A percentile compares a stretch with the other conserved stretches of the same genome.
These are phyloP conservation scores for Poecile atricapillus DNA, from an alignment of 2,113 vertebrate genomes.

Conservation along the genomic window DNA sequence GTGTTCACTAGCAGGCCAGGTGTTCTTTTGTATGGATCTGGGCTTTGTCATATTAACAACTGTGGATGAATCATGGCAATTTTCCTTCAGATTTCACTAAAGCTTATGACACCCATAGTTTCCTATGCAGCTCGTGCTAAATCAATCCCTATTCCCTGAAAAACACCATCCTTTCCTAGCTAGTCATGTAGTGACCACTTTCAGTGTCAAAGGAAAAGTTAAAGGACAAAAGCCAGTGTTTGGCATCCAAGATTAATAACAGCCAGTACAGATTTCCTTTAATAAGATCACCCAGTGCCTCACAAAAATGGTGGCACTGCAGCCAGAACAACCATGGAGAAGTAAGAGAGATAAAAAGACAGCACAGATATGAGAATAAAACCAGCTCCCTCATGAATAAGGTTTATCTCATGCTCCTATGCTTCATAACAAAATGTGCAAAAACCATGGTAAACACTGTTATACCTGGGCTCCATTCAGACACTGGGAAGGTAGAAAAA, in stretches of 20 bases:
- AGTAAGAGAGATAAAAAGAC: not conserved
- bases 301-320: not conserved
- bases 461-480: not conserved
- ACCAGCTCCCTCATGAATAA: not conserved
- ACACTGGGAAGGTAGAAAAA: not conserved
- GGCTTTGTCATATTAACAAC: slow-evolving; percentile 26
- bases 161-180: not conserved
- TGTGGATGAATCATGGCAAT: slow-evolving; percentile 27
- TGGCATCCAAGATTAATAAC: not conserved
- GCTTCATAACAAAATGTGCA: not conserved
- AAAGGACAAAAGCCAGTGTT: not conserved
- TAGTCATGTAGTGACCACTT: not conserved
- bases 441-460: not conserved
- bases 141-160: not conserved
- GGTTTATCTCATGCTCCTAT: not conserved
- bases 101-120: not conserved
- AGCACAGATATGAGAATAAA: not conserved
- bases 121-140: not conserved
- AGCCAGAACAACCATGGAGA: not conserved
- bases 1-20: not conserved
- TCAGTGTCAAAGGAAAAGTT: not conserved
- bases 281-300: not conserved
- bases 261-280: not conserved
- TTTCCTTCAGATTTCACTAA: slow-evolving; percentile 24
- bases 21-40: slow-evolving; percentile 23